phyloP scores from a whole-genome alignment of 2,797 vertebrate genomes.

The Sebastes matsubarae region DNA sequence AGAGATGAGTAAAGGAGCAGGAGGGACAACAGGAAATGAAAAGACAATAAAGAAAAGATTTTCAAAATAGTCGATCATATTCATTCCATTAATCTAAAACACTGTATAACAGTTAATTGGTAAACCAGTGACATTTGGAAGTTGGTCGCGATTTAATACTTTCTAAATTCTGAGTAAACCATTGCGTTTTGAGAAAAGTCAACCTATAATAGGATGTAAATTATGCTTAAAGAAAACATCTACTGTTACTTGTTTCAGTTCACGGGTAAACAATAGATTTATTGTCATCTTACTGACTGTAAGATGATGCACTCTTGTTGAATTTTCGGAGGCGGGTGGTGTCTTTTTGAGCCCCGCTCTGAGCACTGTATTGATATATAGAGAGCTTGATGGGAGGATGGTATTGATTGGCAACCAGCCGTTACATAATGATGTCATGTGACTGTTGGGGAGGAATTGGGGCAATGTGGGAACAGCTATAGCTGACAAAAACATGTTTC shows the following conservation, averaged over 20 bases:
- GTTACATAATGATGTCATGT: slow-evolving; percentile 52
- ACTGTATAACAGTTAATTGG: neutral
- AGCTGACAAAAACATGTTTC: neutral
- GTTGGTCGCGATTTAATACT: neutral
- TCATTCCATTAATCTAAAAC: neutral
- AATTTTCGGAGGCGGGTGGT: neutral
- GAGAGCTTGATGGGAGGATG: slow-evolving; percentile 8
- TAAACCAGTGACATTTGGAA: neutral
- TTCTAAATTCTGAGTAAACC: neutral
- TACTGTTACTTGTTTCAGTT: neutral
- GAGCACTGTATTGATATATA: slow-evolving; percentile 25
- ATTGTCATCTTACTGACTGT: neutral
- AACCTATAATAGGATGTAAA: neutral
- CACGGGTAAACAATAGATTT: neutral
- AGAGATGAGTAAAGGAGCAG: neutral
- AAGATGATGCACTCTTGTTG: neutral
- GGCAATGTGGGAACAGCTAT: neutral
- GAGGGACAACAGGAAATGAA: neutral
- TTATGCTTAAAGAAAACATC: neutral
- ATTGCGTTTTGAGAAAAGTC: neutral
- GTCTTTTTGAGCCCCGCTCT: neutral
- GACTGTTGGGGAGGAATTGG: neutral
- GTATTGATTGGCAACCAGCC: slow-evolving; percentile 41
- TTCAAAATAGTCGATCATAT: neutral
- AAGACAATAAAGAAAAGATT: neutral